Percentiles rank a stretch among this genome's conserved stretches.
Evolutionary conservation across 2,113 vertebrate genomes (phyloP).

Genomic region (Macrotis lagotis): DNA sequence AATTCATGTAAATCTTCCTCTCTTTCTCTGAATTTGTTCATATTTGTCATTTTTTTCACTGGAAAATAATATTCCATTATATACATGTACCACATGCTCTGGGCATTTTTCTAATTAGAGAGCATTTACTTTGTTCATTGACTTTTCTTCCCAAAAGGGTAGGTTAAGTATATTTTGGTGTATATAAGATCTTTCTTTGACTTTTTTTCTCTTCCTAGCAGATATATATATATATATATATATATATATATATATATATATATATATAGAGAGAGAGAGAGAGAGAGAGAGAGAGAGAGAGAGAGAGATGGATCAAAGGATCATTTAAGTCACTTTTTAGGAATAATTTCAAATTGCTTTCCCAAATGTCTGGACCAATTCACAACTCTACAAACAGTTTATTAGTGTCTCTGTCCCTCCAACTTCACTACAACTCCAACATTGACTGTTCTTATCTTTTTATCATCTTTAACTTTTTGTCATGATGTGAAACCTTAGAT

Average conservation of each 20-base stretch:
- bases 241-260: too few relatives aligned
- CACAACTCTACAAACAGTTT: too few relatives aligned
- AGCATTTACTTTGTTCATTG: neutral
- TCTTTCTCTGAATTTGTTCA: neutral
- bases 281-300: too few relatives aligned
- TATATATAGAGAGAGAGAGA: too few relatives aligned
- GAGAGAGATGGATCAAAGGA: neutral
- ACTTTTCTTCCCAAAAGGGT: neutral
- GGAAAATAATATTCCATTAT: neutral
- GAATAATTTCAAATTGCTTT: neutral
- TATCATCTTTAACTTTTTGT: neutral
- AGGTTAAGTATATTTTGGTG: neutral
- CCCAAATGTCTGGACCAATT: neutral
- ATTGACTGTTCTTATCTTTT: neutral
- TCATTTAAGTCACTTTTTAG: neutral
- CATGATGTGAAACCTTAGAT: neutral
- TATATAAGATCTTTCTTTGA: neutral
- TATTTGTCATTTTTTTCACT: neutral
- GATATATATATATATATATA: too few relatives aligned
- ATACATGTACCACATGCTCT: neutral
- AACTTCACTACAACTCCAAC: neutral
- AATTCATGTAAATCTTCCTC: neutral
- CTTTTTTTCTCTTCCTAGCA: neutral
- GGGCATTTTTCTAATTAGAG: neutral
- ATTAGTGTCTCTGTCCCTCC: neutral